These are phyloP conservation scores for Tursiops truncatus DNA, from an alignment of 2,113 vertebrate species.

Conservation along the genomic window DNA sequence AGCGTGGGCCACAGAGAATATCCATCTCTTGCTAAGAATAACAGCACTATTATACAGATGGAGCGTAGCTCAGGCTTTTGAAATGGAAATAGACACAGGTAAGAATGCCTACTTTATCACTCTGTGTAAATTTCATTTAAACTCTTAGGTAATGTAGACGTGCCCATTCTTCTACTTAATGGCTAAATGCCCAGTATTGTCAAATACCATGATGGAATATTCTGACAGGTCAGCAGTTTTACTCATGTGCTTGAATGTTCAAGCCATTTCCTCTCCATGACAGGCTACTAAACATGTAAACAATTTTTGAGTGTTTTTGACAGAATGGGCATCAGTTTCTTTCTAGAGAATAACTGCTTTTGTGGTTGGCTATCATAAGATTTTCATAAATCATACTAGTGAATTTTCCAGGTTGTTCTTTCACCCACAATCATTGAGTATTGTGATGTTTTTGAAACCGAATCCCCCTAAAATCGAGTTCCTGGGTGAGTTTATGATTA, in stretches of 20 bases:
- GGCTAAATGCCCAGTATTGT: not conserved
- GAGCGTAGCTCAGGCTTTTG: conserved; percentile 13
- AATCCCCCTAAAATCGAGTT: not conserved
- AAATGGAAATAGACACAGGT: conserved; percentile 22
- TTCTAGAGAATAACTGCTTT: not conserved
- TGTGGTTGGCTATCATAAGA: not conserved
- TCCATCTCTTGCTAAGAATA: conserved; percentile 26
- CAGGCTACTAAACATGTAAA: not conserved
- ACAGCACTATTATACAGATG: not conserved
- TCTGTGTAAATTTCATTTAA: conserved; percentile 44
- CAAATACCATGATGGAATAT: not conserved
- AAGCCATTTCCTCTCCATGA: not conserved
- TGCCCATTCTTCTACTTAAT: conserved; percentile 43
- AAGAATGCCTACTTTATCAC: not conserved
- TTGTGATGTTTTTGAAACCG: not conserved
- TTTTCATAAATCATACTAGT: not conserved
- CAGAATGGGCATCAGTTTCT: not conserved
- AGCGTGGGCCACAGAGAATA: not conserved
- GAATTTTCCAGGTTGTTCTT: not conserved
- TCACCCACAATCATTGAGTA: not conserved
- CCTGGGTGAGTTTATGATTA: not conserved
- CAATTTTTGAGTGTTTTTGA: not conserved
- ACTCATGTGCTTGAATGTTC: not conserved
- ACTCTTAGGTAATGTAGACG: not conserved
- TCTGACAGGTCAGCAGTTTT: conserved; percentile 25